A percentile compares a stretch with the other conserved stretches of the same genome.
These are phyloP conservation scores for Valencia hispanica DNA, from an alignment of 2,797 vertebrate genomes.

Conservation along the genomic window DNA sequence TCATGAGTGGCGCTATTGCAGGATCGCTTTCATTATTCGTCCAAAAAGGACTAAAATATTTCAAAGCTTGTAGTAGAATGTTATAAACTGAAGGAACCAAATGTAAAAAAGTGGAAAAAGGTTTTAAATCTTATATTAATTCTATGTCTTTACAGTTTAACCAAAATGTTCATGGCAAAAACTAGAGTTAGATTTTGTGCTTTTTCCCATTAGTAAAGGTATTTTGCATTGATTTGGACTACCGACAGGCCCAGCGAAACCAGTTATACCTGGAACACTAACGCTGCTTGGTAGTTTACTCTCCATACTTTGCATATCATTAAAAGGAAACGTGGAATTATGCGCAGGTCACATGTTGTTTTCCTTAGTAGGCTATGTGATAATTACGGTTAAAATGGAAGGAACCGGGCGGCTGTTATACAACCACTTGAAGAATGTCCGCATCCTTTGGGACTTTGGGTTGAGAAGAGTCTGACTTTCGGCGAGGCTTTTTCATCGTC, in stretches of 20 bases:
- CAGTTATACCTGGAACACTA: not conserved
- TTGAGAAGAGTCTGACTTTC: slow-evolving; percentile 36
- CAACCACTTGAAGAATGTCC: slow-evolving; percentile 52
- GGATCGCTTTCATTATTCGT: too few relatives aligned
- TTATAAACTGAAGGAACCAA: not conserved
- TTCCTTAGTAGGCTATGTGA: too few relatives aligned
- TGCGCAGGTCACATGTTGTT: not conserved
- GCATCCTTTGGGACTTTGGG: slow-evolving; percentile 26
- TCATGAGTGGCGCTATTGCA: too few relatives aligned
- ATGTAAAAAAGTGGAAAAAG: not conserved
- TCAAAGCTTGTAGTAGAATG: not conserved
- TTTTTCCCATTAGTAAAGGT: not conserved
- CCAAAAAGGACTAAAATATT: too few relatives aligned
- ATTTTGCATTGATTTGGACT: not conserved
- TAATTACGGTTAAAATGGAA: not conserved
- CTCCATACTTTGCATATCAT: not conserved
- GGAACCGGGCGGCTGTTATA: slow-evolving; percentile 4
- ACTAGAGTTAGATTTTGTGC: not conserved
- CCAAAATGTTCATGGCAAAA: not conserved
- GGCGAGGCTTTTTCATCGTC: slow-evolving; percentile 30
- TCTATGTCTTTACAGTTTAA: not conserved
- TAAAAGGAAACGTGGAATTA: too few relatives aligned
- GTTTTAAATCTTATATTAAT: not conserved
- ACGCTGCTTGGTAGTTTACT: not conserved
- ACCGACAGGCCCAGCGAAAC: too few relatives aligned